Conservation (phyloP, 2,888 invertebrate genomes). For the Cenopis cana region DNA sequence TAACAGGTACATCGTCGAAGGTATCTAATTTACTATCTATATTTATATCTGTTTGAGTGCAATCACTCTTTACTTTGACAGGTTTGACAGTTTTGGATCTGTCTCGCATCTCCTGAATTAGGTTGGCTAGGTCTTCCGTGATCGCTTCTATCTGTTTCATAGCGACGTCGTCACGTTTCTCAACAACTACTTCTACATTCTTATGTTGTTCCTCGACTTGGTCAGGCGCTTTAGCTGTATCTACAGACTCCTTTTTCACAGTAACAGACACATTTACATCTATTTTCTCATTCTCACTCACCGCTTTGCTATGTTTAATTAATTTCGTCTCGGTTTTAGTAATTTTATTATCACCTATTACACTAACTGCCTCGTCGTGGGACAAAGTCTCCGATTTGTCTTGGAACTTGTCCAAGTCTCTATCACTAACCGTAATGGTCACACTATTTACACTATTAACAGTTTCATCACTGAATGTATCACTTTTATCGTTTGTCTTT, state of each 20-base stretch:
- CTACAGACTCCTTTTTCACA: conserved; percentile 58
- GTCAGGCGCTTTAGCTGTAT: conserved; percentile 59
- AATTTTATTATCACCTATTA: conserved; percentile 52
- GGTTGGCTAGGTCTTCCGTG: conserved; percentile 74
- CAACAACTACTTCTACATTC: conserved; percentile 52
- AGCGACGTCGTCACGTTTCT: conserved; percentile 59
- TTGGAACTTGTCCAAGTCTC: conserved; percentile 37
- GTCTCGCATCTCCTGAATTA: conserved; percentile 74
- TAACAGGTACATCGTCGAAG: conserved; percentile 70
- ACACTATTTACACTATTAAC: conserved; percentile 54
- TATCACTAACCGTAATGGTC: conserved; percentile 46
- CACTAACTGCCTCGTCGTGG: conserved; percentile 60
- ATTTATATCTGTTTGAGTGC: conserved; percentile 56
- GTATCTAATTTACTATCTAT: conserved; percentile 55
- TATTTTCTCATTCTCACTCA: conserved; percentile 57
- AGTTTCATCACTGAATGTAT: conserved; percentile 50
- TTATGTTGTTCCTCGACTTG: conserved; percentile 56
- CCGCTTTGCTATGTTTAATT: conserved; percentile 61
- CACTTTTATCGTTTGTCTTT: conserved; percentile 43
- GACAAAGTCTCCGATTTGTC: conserved; percentile 63
- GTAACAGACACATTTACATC: conserved; percentile 62
- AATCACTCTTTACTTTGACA: conserved; percentile 54
- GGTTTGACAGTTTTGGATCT: conserved; percentile 59
- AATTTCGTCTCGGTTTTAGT: conserved; percentile 63
- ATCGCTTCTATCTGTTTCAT: conserved; percentile 72